Conservation (phyloP, 1,140 invertebrate genomes). For the Polypedilum vanderplanki region DNA sequence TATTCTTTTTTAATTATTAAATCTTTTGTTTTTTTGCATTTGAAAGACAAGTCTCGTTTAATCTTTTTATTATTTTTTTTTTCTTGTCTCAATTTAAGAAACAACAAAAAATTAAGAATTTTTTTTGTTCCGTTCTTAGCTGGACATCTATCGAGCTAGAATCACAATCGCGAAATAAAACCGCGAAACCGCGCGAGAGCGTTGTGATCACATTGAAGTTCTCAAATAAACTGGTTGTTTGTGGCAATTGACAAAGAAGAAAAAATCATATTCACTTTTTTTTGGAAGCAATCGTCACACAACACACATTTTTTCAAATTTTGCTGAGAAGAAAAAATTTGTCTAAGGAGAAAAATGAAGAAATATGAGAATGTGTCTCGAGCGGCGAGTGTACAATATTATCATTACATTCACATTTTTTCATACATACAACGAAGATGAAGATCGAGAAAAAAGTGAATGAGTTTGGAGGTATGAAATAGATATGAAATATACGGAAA, state of each 20-base stretch:
- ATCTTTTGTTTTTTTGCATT: too few species aligned
- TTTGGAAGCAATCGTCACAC: slow-evolving; percentile 11
- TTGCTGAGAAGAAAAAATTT: slow-evolving; percentile 1
- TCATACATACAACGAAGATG: too few species aligned
- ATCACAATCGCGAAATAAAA: slow-evolving; percentile 10
- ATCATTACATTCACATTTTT: too few species aligned
- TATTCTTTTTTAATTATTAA: background rate
- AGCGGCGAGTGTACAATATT: too few species aligned
- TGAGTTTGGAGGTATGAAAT: too few species aligned
- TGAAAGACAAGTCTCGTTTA: background rate
- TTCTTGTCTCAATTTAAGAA: background rate
- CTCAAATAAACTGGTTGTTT: slow-evolving; percentile 5
- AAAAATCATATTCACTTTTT: background rate
- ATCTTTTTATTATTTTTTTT: background rate
- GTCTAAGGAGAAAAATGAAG: too few species aligned
- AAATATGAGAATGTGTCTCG: too few species aligned
- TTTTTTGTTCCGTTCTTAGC: too few species aligned
- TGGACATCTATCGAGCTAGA: background rate
- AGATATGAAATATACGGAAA: too few species aligned
- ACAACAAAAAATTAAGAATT: background rate
- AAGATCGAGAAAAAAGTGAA: too few species aligned
- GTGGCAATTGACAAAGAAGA: background rate
- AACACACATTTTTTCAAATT: background rate
- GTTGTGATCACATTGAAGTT: slow-evolving; percentile 8
- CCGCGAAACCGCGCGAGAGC: background rate